Evolutionary conservation across 2,888 invertebrate species (phyloP).

Genomic region (Drosophila cognata): DNA sequence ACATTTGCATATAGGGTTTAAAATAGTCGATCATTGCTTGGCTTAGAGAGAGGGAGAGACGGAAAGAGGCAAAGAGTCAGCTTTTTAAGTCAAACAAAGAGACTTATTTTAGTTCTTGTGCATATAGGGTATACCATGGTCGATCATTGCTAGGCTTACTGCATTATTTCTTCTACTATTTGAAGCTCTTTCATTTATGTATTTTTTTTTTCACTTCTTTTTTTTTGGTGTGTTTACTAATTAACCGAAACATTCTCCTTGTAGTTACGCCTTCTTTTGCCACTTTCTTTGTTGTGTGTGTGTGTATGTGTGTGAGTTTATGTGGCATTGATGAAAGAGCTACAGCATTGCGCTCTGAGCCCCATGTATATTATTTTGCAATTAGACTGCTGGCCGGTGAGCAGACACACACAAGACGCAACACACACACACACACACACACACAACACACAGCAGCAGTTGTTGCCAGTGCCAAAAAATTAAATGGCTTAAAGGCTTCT

Average conservation of each 20-base stretch:
- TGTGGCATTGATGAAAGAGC: conserved; percentile 76
- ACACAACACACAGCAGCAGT: conserved; percentile 5
- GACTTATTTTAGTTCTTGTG: not conserved
- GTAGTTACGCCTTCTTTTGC: conserved; percentile 68
- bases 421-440: conserved; percentile 5
- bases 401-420: conserved; percentile 17
- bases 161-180: conserved; percentile 41
- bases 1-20: too few species aligned
- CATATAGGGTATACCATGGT: conserved; percentile 5
- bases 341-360: conserved; percentile 19
- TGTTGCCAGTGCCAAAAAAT: conserved; percentile 24
- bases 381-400: conserved; percentile 63
- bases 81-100: not conserved
- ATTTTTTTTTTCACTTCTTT: conserved; percentile 11
- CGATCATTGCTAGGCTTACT: conserved; percentile 12
- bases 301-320: conserved; percentile 16
- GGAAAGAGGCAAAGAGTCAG: not conserved
- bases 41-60: too few species aligned
- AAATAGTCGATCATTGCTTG: too few species aligned
- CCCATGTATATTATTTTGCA: conserved; percentile 75
- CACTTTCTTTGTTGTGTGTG: conserved; percentile 46
- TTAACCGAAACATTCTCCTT: conserved; percentile 79
- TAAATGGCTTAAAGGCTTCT: conserved; percentile 58
- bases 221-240: conserved; percentile 65
- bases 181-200: conserved; percentile 52